A percentile compares a stretch with the other conserved stretches of the same genome.
Evolutionary conservation across 2,888 invertebrate genomes (phyloP).

Genomic region (Argyra leucocephala): DNA sequence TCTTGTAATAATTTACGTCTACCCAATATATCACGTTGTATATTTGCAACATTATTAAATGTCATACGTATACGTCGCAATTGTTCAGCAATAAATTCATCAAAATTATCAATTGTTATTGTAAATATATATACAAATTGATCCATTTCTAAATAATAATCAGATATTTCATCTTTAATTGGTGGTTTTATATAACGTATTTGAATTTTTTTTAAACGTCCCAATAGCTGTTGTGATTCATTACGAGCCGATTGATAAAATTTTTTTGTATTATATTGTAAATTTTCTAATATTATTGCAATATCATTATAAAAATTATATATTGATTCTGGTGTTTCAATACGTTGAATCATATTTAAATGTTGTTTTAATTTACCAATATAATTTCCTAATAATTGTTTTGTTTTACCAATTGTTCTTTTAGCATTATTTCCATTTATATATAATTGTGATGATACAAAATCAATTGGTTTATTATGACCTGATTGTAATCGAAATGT

Average conservation of each 20-base stretch:
- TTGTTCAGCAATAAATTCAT: constrained; percentile 31
- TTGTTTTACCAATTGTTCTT: constrained; percentile 28
- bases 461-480: not conserved
- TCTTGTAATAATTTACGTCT: constrained; percentile 24
- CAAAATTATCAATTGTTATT: constrained; percentile 34
- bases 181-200: constrained; percentile 22
- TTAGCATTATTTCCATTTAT: constrained; percentile 27
- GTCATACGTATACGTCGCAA: constrained; percentile 27
- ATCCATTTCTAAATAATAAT: constrained; percentile 39
- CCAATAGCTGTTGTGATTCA: not conserved
- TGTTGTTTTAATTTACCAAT: constrained; percentile 32
- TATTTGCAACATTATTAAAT: constrained; percentile 30
- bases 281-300: not conserved
- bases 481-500: not conserved
- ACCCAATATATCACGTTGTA: constrained; percentile 28
- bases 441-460: constrained; percentile 32
- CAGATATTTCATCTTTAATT: constrained; percentile 30
- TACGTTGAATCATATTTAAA: constrained; percentile 29
- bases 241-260: not conserved
- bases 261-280: not conserved
- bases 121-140: constrained; percentile 34
- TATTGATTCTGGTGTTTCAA: constrained; percentile 14
- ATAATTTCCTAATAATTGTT: constrained; percentile 30
- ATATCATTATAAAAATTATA: not conserved
- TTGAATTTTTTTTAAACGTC: not conserved